Percentiles rank a stretch among this genome's conserved stretches.
Evolutionary conservation across 2,888 invertebrate genomes (phyloP).

Genomic region (Leucania comma): DNA sequence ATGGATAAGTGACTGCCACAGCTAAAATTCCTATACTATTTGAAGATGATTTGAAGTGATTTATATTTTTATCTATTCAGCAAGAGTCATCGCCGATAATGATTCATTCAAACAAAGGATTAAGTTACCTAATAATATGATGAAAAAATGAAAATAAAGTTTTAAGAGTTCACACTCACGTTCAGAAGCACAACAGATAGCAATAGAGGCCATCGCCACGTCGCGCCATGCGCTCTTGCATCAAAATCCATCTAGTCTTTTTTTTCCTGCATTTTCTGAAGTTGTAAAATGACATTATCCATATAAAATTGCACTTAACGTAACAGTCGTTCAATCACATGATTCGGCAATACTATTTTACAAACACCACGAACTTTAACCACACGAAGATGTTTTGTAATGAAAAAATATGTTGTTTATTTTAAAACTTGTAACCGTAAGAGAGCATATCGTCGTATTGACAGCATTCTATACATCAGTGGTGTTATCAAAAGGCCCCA

Average conservation of each 20-base stretch:
- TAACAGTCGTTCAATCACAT: slow-evolving; percentile 51
- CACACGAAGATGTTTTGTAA: slow-evolving; percentile 46
- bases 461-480: slow-evolving; percentile 82
- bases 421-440: slow-evolving; percentile 69
- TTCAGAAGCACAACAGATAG: slow-evolving; percentile 83
- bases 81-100: not conserved
- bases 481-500: slow-evolving; percentile 82
- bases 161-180: slow-evolving; percentile 79
- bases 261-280: slow-evolving; percentile 72
- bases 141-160: not conserved
- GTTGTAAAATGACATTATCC: slow-evolving; percentile 62
- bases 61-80: slow-evolving; percentile 1
- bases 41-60: too few species aligned
- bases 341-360: slow-evolving; percentile 46
- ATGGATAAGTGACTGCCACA: not conserved
- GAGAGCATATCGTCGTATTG: slow-evolving; percentile 84
- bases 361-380: slow-evolving; percentile 36
- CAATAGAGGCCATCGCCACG: slow-evolving; percentile 86
- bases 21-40: not conserved
- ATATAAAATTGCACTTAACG: slow-evolving; percentile 55
- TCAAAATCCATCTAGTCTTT: slow-evolving; percentile 83
- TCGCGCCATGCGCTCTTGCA: slow-evolving; percentile 72
- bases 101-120: not conserved
- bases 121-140: slow-evolving; percentile 6
- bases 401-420: slow-evolving; percentile 62